Evolutionary conservation across 2,797 vertebrate species (phyloP), one percentile per base, ranked within the genome.

Genomic region (Pipistrellus pipistrellus): DNA sequence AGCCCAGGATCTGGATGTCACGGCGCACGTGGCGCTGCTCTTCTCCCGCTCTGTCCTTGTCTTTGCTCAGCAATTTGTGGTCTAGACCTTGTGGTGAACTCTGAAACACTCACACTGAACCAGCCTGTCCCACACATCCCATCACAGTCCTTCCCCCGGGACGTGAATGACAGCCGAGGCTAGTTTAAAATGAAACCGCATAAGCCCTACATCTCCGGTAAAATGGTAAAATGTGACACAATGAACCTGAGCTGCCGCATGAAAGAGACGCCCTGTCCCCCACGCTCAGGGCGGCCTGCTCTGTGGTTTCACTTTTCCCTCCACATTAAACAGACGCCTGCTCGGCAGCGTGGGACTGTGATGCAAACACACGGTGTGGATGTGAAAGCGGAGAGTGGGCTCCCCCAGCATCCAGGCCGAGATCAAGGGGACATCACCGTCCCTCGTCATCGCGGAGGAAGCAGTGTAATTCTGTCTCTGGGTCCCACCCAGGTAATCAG

Each of bases 271-370:
- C 97, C 97, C 98, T 97, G 97, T 97, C 97, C 96, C 96, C 97
- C 95, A 91, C 95, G 98, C 96, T 95, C 95, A 89, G 95, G 98
- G 97, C 95, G 90, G 92, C 97, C 48, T 97, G 90, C 97, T 98
- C 97, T 98, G 98, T 98, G 98, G 98, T 98, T 98, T 98, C 98
- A 98, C 98, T 8, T 1, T 3, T 98, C 38, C 78, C 98, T 20
- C 66, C 32, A 35, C 98, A 98, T 99, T 99, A 99, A 99, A 98
- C 98, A 99, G 98, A 99, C 98, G 98, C 98, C 98, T 98, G 97
- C 98, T 99, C 98, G 98, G 98, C 98, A 91, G 96, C 98, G 96
- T 95, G 92, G 98, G 96, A 97, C 98, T 98, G 98, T 96, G 97
- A 98, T 95, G 97, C 98, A 98, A 98, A 98, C 96, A 98, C 97